Evolutionary conservation across 2,888 invertebrate genomes (phyloP).

Genomic region (Orthosia gracilis): DNA sequence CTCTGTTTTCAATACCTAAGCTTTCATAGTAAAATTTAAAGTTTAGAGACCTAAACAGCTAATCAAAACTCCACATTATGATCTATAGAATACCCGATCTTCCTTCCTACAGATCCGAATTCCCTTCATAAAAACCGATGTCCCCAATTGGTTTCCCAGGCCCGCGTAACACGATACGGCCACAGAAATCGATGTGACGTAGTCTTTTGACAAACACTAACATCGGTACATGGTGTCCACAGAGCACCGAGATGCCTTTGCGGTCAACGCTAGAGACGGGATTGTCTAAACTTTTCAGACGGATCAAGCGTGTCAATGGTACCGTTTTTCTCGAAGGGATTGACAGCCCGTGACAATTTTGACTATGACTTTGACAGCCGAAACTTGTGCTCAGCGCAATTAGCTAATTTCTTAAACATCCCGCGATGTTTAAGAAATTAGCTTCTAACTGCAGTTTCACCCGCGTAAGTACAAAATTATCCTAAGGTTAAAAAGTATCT

Average conservation of each 20-base stretch:
- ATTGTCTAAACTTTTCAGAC: not conserved
- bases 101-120: constrained; percentile 2
- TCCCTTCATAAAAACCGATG: constrained; percentile 39
- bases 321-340: not conserved
- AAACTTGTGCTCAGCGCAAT: not conserved
- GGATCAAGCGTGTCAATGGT: not conserved
- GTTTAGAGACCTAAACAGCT: not conserved
- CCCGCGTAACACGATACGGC: constrained; percentile 33
- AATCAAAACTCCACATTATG: not conserved
- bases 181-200: constrained; percentile 51
- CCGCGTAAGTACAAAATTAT: too few species aligned
- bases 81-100: not conserved
- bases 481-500: too few species aligned
- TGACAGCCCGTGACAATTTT: not conserved
- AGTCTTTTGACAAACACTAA: constrained; percentile 49
- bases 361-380: not conserved
- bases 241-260: not conserved
- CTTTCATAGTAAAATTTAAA: not conserved
- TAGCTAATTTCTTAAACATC: too few species aligned
- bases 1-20: not conserved
- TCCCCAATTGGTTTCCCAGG: constrained; percentile 46
- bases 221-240: constrained; percentile 16
- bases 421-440: too few species aligned
- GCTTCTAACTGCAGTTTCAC: too few species aligned
- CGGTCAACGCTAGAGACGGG: too few species aligned